Conservation (phyloP, 2,797 vertebrate genomes). For the Helicolenus hilgendorfi region DNA sequence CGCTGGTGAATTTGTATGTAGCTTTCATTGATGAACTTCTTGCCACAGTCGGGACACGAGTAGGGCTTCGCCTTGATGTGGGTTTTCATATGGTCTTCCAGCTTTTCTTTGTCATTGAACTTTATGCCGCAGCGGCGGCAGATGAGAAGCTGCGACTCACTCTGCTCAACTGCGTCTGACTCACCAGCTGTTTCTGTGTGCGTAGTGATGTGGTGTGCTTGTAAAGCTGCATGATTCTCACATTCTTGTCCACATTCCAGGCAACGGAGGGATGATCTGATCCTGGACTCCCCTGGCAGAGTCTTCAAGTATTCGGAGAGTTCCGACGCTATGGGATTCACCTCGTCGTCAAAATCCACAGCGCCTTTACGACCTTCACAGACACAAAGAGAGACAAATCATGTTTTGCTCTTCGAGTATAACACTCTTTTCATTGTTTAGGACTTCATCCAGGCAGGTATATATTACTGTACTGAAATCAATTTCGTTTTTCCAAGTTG, state of each 20-base stretch:
- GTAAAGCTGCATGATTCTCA: slow-evolving; percentile 70
- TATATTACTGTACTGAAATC: neutral
- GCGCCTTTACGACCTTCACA: slow-evolving; percentile 68
- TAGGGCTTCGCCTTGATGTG: slow-evolving; percentile 83
- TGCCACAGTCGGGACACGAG: slow-evolving; percentile 84
- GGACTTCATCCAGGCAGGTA: neutral
- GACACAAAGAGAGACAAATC: slow-evolving; percentile 1
- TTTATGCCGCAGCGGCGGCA: slow-evolving; percentile 77
- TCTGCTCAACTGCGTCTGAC: neutral
- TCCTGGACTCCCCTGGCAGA: slow-evolving; percentile 75
- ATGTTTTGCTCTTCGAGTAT: neutral
- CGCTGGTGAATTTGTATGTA: slow-evolving; percentile 84
- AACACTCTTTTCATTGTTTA: neutral
- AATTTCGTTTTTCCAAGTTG: neutral
- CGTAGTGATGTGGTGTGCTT: slow-evolving; percentile 68
- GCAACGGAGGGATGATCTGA: slow-evolving; percentile 65
- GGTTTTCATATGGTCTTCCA: slow-evolving; percentile 80
- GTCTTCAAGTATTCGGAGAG: slow-evolving; percentile 81
- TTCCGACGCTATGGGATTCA: slow-evolving; percentile 58
- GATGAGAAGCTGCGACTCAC: slow-evolving; percentile 35
- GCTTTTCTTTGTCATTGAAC: slow-evolving; percentile 68
- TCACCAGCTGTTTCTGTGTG: slow-evolving; percentile 39
- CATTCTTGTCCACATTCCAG: slow-evolving; percentile 77
- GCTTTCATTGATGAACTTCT: slow-evolving; percentile 83
- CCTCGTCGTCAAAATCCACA: slow-evolving; percentile 62